Evolutionary conservation across 1,140 invertebrate species (phyloP).

Genomic region (Scaptomyza pallida): DNA sequence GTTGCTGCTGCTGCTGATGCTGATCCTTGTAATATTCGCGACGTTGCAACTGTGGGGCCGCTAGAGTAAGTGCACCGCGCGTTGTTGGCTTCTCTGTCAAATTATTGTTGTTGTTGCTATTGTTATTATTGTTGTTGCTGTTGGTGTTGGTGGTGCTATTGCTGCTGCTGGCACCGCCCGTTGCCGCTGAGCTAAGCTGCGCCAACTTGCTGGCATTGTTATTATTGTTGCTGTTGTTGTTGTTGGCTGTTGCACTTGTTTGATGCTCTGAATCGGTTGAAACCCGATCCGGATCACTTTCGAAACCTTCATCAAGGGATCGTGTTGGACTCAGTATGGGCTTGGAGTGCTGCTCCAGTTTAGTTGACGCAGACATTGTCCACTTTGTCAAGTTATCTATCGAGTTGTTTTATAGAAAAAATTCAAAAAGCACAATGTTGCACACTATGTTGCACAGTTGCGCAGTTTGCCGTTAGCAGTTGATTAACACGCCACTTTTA

Average conservation of each 20-base stretch:
- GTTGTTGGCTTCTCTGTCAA: slow-evolving; percentile 45
- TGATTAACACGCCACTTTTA: slow-evolving; percentile 59
- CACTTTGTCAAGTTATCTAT: slow-evolving; percentile 13
- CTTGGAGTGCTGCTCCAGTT: slow-evolving; percentile 83
- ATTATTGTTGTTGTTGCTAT: slow-evolving; percentile 35
- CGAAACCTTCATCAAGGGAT: slow-evolving; percentile 84
- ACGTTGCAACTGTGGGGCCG: slow-evolving; percentile 62
- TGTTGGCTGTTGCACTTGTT: slow-evolving; percentile 75
- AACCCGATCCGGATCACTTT: slow-evolving; percentile 84
- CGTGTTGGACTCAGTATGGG: slow-evolving; percentile 84
- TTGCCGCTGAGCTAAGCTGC: slow-evolving; percentile 79
- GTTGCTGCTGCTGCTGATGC: slow-evolving; percentile 8
- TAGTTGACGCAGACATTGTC: slow-evolving; percentile 68
- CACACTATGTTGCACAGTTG: slow-evolving; percentile 27
- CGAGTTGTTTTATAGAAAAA: slow-evolving; percentile 19
- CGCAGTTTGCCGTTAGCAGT: slow-evolving; percentile 40
- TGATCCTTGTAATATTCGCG: slow-evolving; percentile 71
- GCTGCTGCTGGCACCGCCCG: slow-evolving; percentile 66
- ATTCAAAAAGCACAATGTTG: slow-evolving; percentile 20
- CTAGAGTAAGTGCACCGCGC: slow-evolving; percentile 50
- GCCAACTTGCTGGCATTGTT: slow-evolving; percentile 80
- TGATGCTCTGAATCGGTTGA: slow-evolving; percentile 84
- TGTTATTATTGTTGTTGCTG: slow-evolving; percentile 34
- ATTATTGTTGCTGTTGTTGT: slow-evolving; percentile 30
- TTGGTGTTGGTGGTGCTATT: slow-evolving; percentile 31